Conservation (phyloP, 2,797 vertebrate genomes). For the Amphiprion clarkii region DNA sequence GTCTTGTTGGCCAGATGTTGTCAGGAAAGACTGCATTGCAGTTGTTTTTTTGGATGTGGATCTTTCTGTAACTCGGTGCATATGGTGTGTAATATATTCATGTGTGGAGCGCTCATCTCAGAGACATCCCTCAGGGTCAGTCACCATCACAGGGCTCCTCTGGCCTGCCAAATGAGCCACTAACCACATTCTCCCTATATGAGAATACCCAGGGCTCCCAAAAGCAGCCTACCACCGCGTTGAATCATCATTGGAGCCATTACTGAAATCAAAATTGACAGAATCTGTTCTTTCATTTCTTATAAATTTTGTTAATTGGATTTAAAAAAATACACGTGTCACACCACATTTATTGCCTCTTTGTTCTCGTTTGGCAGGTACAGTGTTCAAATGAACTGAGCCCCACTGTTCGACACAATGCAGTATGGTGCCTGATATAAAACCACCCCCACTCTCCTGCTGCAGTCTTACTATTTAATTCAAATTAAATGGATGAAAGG, state of each 20-base stretch:
- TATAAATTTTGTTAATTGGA: background rate
- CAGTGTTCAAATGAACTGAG: background rate
- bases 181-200: slow-evolving; percentile 4
- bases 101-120: slow-evolving; percentile 60
- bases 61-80: slow-evolving; percentile 40
- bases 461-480: background rate
- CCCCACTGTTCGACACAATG: background rate
- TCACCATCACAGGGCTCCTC: slow-evolving; percentile 37
- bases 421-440: background rate
- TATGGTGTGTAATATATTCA: slow-evolving; percentile 69
- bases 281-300: background rate
- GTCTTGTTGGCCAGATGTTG: slow-evolving; percentile 54
- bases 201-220: background rate
- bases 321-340: background rate
- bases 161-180: slow-evolving; percentile 41
- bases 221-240: background rate
- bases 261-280: background rate
- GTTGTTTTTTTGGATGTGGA: slow-evolving; percentile 29
- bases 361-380: background rate
- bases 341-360: background rate
- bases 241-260: background rate
- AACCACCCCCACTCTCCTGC: background rate
- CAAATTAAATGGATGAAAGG: background rate
- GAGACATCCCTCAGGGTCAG: slow-evolving; percentile 57
- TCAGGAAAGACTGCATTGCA: slow-evolving; percentile 49